A percentile compares a stretch with the other conserved stretches of the same genome.
phyloP scores from a whole-genome alignment of 2,113 vertebrate genomes.

The Cyanoderma ruficeps region DNA sequence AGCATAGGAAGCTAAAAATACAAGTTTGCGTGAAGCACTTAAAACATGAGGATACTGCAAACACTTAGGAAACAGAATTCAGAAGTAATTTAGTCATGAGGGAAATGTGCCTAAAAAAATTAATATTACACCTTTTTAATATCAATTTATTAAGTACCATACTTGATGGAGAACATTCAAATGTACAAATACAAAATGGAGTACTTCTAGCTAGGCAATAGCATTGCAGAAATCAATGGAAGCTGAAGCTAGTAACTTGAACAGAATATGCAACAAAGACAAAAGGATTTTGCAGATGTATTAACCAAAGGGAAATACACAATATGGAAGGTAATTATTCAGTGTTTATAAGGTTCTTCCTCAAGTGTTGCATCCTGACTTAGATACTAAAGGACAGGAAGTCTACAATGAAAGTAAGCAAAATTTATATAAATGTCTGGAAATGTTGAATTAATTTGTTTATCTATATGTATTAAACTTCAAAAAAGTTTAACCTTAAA shows the following conservation, averaged over 20 bases:
- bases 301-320: background rate
- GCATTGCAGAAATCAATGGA: background rate
- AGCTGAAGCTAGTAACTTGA: background rate
- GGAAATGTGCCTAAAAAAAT: background rate
- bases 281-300: background rate
- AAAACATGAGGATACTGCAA: background rate
- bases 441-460: background rate
- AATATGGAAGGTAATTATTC: background rate
- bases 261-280: background rate
- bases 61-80: background rate
- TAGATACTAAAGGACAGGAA: background rate
- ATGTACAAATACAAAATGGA: background rate
- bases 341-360: background rate
- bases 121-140: background rate
- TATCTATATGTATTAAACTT: background rate
- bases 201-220: background rate
- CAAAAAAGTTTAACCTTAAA: background rate
- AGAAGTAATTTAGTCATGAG: background rate
- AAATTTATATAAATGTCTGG: background rate
- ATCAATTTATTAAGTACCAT: background rate
- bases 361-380: background rate
- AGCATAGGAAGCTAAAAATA: background rate
- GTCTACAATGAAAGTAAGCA: background rate
- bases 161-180: background rate
- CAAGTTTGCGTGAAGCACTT: background rate